Evolutionary conservation across 1,140 invertebrate genomes (phyloP), one percentile per base, ranked within the genome.

Genomic region (Drosophila navojoa): DNA sequence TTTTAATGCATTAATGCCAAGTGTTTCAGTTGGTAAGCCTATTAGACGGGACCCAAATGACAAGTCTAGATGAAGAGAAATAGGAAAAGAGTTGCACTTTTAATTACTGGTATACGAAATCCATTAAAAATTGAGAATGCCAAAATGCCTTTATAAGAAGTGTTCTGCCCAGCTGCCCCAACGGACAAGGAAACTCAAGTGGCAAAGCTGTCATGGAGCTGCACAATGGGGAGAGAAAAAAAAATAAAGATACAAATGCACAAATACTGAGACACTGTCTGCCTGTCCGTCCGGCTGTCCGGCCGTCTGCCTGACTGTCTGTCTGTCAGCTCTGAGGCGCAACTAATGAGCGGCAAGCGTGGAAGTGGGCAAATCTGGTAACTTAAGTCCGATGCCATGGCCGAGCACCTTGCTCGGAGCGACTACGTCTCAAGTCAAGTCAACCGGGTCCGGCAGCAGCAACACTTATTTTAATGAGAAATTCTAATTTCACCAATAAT

Each of bases 391-490:
- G 82, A 87, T 86, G 76, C 67, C 69, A 86, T 79, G 82, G 84
- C 75, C 82, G 79, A 82, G 82, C 82, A 86, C 82, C 82, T 86
- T 87, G 63, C 79, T 69, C 55, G 58, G 55, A 77, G 40, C 63
- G 75, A 75, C 75, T 81, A 16, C 42, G 82, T 87, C 82, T 86
- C 82, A 86, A 86, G 82, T 86, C 82, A 86, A 86, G 82, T 86
- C 82, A 86, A 81, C 67, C 79, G 77, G 70, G 73, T 79, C 63
- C 79, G 69, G 69, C 64, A 71, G 68, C 63, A 57, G 72, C 84
- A 90, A 89, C 85, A 89, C 85, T 89, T 89, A 89, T 89, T 89
- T 89, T 89, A 89, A 89, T 89, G 85, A 89, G 85, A 89, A 89
- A 90, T 89, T 89, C 85, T 85, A 89, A 89, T 89, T 89, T 89